A percentile compares a stretch with the other conserved stretches of the same genome.
Evolutionary conservation across 1,140 invertebrate species (phyloP).

Genomic region (Atopsyche davidsoni): DNA sequence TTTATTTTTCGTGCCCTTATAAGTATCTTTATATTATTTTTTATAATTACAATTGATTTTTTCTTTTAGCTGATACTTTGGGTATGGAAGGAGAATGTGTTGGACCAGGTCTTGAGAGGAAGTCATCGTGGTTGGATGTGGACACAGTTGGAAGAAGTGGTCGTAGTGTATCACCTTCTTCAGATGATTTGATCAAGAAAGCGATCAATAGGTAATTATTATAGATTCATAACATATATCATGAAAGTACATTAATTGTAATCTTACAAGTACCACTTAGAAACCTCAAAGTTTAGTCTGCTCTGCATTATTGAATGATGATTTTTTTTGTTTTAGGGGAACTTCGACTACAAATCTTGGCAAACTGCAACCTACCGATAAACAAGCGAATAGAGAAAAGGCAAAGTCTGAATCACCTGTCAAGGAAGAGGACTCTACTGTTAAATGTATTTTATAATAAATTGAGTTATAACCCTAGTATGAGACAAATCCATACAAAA

Average conservation of each 20-base stretch:
- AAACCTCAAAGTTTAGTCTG: neutral
- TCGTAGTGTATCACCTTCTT: constrained; percentile 35
- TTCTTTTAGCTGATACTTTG: constrained; percentile 60
- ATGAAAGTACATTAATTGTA: constrained; percentile 1
- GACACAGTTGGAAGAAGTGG: constrained; percentile 43
- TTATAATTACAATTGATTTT: constrained; percentile 9
- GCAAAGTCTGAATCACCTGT: constrained; percentile 24
- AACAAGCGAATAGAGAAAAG: constrained; percentile 14
- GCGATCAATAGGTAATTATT: constrained; percentile 37
- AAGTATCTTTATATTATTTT: constrained; percentile 9
- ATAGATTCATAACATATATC: neutral
- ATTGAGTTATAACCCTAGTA: no score
- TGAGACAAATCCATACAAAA: no score
- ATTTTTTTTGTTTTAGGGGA: constrained; percentile 34
- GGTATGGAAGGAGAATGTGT: constrained; percentile 69
- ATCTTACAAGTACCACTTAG: constrained; percentile 1
- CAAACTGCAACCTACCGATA: constrained; percentile 5
- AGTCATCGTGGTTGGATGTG: constrained; percentile 51
- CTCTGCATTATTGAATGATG: constrained; percentile 5
- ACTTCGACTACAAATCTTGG: constrained; percentile 40
- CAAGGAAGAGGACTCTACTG: constrained; percentile 13
- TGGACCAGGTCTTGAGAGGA: constrained; percentile 50
- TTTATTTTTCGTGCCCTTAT: neutral
- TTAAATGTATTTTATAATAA: neutral
- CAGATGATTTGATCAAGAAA: constrained; percentile 38